Evolutionary conservation across 2,797 vertebrate species (phyloP), one percentile per base, ranked within the genome.

Genomic region (Gymnothorax reevesii): DNA sequence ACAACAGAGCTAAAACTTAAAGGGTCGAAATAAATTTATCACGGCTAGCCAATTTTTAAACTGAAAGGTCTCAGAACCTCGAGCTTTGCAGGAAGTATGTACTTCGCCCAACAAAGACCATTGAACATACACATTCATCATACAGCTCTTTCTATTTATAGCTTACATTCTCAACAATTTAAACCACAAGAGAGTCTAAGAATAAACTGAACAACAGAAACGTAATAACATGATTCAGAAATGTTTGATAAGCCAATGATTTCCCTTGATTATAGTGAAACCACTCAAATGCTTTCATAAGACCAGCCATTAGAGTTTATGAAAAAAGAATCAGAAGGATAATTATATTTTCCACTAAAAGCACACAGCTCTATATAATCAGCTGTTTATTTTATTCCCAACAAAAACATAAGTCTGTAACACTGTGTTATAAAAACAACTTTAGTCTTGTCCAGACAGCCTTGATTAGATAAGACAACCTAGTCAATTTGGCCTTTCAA

Each of bases 401-500:
- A 66, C 27, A 62, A 42, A 84, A 62, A 84, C 80, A 84, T 71
- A 49, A 71, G 60, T 4, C 60, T 42, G 60, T 22, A 55, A 84
- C 62, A 12, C 54, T 54, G 49, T 66, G 83, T 69, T 84, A 84
- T 54, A 82, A 55, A 55, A 82, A 82, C 57, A 82, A 59, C 55
- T 54, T 59, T 27, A 33, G 22, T 22, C 17, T 13, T 57, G 54
- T 82, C 80, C 57, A 55, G 80, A 82, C 57, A 57, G 22, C 55
- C 54, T 82, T 25, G 80, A 82, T 82, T 57, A 82, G 80, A 82
- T 82, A 79, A 52, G 49, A 54, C 49, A 79, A 54, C 83, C 49
- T 22, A 54, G 83, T 54, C 27, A 60, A 64, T 84, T 52, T 71
- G 13, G 33, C 27, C 33, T 62, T 83, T 83, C 83, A 83, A 83